Percentiles rank a stretch among this genome's conserved stretches.
Evolutionary conservation across 2,888 invertebrate genomes (phyloP).

Genomic region (Hyles lineata): DNA sequence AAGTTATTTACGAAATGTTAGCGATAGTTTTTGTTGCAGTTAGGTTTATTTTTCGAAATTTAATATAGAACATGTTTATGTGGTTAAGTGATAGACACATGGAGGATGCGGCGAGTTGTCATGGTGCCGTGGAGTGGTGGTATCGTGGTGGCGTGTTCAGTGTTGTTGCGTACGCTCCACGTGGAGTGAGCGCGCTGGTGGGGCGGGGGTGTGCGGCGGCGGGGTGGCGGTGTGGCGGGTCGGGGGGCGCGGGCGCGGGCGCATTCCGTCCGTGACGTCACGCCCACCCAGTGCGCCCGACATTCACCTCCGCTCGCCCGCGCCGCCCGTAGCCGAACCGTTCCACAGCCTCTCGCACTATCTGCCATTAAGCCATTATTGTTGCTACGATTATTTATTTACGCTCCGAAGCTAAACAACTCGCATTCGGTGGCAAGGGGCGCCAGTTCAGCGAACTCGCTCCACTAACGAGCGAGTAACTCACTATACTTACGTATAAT

Average conservation of each 20-base stretch:
- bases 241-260: constrained; percentile 72
- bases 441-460: constrained; percentile 53
- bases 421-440: constrained; percentile 52
- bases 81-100: background rate
- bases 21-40: too few relatives aligned
- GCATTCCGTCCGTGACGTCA: constrained; percentile 84
- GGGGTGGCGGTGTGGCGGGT: constrained; percentile 45
- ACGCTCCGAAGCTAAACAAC: constrained; percentile 58
- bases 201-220: constrained; percentile 58
- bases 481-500: constrained; percentile 37
- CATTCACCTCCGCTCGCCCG: constrained; percentile 73
- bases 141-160: constrained; percentile 50
- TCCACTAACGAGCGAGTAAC: constrained; percentile 45
- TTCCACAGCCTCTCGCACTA: constrained; percentile 61
- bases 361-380: constrained; percentile 75
- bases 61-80: background rate
- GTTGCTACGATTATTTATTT: constrained; percentile 70
- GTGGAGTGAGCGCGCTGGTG: constrained; percentile 59
- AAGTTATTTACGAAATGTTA: too few relatives aligned
- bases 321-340: constrained; percentile 53
- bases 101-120: constrained; percentile 47
- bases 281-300: constrained; percentile 82
- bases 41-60: too few relatives aligned
- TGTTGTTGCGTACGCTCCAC: constrained; percentile 74
- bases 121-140: constrained; percentile 46